phyloP scores from a whole-genome alignment of 2,797 vertebrate species.

The Poeciliopsis infans region DNA sequence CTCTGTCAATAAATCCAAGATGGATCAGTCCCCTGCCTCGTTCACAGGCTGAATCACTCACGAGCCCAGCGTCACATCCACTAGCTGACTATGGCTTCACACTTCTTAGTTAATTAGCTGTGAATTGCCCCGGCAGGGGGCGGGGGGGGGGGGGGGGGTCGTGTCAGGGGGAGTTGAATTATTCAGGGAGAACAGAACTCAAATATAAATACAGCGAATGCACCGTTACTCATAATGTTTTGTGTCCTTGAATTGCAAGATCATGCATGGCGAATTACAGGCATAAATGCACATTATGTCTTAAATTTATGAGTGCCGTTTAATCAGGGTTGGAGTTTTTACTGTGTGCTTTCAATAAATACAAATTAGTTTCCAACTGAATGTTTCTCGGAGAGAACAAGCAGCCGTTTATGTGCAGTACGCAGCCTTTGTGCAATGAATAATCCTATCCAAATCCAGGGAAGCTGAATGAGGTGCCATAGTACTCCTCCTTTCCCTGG shows the following conservation, averaged over 20 bases:
- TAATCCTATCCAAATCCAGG: constrained; percentile 24
- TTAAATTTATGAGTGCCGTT: constrained; percentile 44
- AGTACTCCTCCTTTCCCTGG: neutral
- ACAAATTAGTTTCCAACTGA: constrained; percentile 41
- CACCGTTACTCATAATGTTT: constrained; percentile 42
- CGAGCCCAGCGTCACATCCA: constrained; percentile 62
- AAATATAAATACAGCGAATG: constrained; percentile 72
- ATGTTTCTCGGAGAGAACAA: constrained; percentile 17
- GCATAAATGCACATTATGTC: constrained; percentile 49
- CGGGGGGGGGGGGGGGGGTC: too few species aligned
- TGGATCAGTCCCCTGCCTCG: constrained; percentile 65
- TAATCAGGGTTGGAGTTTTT: constrained; percentile 39
- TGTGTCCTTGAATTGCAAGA: constrained; percentile 35
- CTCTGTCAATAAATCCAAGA: constrained; percentile 74
- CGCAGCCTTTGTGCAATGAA: neutral
- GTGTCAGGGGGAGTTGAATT: constrained; percentile 69
- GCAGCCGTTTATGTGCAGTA: constrained; percentile 20
- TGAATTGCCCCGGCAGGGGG: constrained; percentile 68
- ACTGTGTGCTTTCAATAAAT: constrained; percentile 29
- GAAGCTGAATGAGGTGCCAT: constrained; percentile 17
- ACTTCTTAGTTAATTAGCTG: constrained; percentile 78
- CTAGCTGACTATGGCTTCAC: constrained; percentile 56
- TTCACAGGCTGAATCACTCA: constrained; percentile 68
- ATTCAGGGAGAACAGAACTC: constrained; percentile 66
- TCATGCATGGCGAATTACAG: constrained; percentile 43